phyloP scores from a whole-genome alignment of 2,797 vertebrate genomes.

The Eulemur albifrons region DNA sequence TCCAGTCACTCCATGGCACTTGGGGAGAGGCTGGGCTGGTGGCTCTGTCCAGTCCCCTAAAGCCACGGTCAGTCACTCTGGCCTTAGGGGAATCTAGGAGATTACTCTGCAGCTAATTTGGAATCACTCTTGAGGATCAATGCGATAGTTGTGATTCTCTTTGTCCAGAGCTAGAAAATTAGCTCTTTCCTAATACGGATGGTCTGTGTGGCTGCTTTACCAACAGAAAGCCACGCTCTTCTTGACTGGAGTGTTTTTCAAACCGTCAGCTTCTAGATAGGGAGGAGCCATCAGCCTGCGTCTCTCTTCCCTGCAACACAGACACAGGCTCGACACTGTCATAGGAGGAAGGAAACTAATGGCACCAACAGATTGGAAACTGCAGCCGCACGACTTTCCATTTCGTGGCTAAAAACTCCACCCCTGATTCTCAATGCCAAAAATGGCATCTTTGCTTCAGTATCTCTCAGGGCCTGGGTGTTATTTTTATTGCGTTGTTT shows the following conservation, averaged over 20 bases:
- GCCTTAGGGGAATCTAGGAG: not conserved
- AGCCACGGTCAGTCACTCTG: not conserved
- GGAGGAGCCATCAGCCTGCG: not conserved
- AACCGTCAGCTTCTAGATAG: not conserved
- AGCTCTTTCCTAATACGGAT: not conserved
- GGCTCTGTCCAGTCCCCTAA: not conserved
- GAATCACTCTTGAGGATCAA: not conserved
- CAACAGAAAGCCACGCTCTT: not conserved
- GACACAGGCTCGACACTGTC: not conserved
- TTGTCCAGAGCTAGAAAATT: not conserved
- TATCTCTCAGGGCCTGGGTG: not conserved
- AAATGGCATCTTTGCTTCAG: not conserved
- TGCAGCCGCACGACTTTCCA: not conserved
- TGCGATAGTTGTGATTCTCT: not conserved
- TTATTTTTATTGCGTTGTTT: constrained; percentile 31
- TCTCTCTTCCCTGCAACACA: not conserved
- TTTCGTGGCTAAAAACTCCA: not conserved
- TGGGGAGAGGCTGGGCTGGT: too few species aligned
- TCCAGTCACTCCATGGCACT: accelerated
- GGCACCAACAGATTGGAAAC: not conserved
- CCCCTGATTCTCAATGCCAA: not conserved
- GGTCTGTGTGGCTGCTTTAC: not conserved
- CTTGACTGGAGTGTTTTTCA: not conserved
- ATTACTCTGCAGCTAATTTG: not conserved
- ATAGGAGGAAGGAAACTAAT: not conserved